Base-by-base conservation (phyloP, 2,888 invertebrate genomes). In the Dermolepida albohirtum region DNA sequence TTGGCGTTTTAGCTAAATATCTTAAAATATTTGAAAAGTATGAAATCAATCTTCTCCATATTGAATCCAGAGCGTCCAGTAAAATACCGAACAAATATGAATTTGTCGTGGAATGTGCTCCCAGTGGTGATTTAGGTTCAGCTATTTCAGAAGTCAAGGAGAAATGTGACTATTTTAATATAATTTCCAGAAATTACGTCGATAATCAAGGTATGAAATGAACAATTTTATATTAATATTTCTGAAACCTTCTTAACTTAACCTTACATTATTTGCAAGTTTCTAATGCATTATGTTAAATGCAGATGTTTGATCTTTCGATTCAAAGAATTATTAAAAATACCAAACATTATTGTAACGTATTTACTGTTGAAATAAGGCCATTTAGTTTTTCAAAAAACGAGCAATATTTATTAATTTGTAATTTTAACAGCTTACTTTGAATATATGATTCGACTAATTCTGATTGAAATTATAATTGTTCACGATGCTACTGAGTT, bases 101-200 rank as follows among this genome's bases (percentile, higher is more conserved):
- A 84, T 98, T 98, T 82, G 95, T 96, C 88, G 93, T 98, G 39
- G 95, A 97, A 79, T 96, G 96, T 78, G 93, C 95, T 70, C 90
- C 92, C 14, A 85, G 87, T 0, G 94, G 94, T 0, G 89, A 93
- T 70, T 85, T 97, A 50, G 90, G 90, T 4, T 86, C 84, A 0
- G 94, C 92, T 0, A 89, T 97, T 14, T 90, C 90, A 22, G 90
- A 91, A 51, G 84, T 98, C 44, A 89, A 89, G 72, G 81, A 87
- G 1, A 86, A 87, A 64, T 90, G 92, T 66, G 89, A 89, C 70
- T 95, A 96, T 78, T 88, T 98, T 74, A 95, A 93, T 72, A 89
- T 98, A 41, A 94, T 95, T 69, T 93, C 96, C 0, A 89, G 96
- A 72, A 95, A 95, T 80, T 92, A 94, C 80, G 91, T 89, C 76